phyloP scores from a whole-genome alignment of 1,140 invertebrate species.

The Aphaenogaster floridana region DNA sequence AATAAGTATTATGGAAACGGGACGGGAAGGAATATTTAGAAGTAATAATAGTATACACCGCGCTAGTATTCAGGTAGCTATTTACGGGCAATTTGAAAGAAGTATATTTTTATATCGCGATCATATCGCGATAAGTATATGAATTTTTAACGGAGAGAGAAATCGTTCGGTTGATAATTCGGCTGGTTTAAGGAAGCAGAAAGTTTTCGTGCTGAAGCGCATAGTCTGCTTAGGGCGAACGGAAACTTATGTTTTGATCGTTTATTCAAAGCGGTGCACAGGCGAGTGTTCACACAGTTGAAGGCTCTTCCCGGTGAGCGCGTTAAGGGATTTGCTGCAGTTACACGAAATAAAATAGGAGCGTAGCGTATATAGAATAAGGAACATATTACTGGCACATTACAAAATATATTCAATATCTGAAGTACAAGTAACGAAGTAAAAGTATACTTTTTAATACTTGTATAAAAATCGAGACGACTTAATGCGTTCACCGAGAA shows the following conservation, averaged over 20 bases:
- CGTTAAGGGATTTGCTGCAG: conserved; percentile 12
- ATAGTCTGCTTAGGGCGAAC: background rate
- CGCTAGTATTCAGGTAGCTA: conserved; percentile 64
- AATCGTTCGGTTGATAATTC: conserved; percentile 57
- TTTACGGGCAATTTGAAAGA: conserved; percentile 61
- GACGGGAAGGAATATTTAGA: conserved; percentile 33
- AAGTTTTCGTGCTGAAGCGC: conserved; percentile 7
- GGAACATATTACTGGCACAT: conserved; percentile 19
- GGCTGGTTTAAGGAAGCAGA: conserved; percentile 42
- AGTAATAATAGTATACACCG: conserved; percentile 53
- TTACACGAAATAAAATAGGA: conserved; percentile 32
- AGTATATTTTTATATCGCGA: conserved; percentile 72
- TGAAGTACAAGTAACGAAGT: conserved; percentile 55
- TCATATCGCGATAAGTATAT: conserved; percentile 55
- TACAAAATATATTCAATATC: conserved; percentile 51
- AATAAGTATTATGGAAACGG: conserved; percentile 45
- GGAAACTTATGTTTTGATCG: conserved; percentile 10
- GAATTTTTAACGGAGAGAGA: conserved; percentile 51
- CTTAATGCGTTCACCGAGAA: conserved; percentile 20
- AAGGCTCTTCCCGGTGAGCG: conserved; percentile 12
- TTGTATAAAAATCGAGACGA: conserved; percentile 6
- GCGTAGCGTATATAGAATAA: conserved; percentile 30
- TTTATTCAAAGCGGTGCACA: background rate
- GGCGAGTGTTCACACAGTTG: background rate
- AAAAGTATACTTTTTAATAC: conserved; percentile 44